A percentile compares a stretch with the other conserved stretches of the same genome.
Evolutionary conservation across 2,888 invertebrate species (phyloP).

Genomic region (Apodemia hepburni): DNA sequence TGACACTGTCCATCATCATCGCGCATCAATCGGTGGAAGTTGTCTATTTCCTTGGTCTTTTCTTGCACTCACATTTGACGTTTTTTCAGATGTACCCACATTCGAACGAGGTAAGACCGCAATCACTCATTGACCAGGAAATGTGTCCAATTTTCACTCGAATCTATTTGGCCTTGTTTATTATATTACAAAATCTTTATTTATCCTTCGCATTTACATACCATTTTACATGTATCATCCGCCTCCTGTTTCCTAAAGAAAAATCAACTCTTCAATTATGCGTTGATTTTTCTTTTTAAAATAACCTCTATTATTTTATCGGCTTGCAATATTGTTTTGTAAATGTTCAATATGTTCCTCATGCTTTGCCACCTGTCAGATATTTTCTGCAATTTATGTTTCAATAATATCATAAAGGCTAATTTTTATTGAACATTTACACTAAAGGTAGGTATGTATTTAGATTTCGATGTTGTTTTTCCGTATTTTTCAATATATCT

Average conservation of each 20-base stretch:
- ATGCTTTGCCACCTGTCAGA: too few relatives aligned
- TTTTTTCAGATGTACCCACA: constrained; percentile 70
- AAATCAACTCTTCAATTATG: neutral
- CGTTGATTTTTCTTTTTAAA: constrained; percentile 18
- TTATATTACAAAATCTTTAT: constrained; percentile 28
- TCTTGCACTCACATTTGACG: constrained; percentile 54
- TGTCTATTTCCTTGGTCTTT: constrained; percentile 60
- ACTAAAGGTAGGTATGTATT: constrained; percentile 24
- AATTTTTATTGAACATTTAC: constrained; percentile 27
- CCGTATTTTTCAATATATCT: constrained; percentile 18
- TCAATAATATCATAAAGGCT: neutral
- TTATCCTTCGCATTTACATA: constrained; percentile 33
- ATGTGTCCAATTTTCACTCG: constrained; percentile 59
- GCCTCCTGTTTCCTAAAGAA: constrained; percentile 4
- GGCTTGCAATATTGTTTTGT: neutral
- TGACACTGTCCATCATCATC: constrained; percentile 43
- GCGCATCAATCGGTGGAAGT: constrained; percentile 48
- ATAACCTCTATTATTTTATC: constrained; percentile 3
- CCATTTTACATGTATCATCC: constrained; percentile 35
- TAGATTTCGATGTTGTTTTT: constrained; percentile 26
- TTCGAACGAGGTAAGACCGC: constrained; percentile 71
- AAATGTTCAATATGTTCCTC: neutral
- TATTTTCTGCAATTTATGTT: neutral
- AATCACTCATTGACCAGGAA: constrained; percentile 58
- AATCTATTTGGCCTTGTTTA: constrained; percentile 34